Evolutionary conservation across 2,113 vertebrate species (phyloP).

Genomic region (Tragulus kanchil): DNA sequence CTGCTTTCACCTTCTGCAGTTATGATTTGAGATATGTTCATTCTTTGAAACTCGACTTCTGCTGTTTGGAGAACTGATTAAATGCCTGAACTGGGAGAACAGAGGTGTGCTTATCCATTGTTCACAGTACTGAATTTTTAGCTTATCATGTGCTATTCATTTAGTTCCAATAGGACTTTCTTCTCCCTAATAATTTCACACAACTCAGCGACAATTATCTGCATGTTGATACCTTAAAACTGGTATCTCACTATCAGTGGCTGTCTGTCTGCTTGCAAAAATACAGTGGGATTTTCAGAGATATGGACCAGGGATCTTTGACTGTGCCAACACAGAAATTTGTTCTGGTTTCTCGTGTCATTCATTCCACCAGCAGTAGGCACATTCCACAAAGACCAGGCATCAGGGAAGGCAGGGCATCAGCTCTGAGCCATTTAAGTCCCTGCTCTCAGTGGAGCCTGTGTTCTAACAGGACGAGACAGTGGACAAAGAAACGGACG

Average conservation of each 20-base stretch:
- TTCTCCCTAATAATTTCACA: neutral
- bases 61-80: neutral
- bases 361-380: neutral
- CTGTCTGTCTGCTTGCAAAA: neutral
- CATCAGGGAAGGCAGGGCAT: neutral
- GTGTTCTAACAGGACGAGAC: neutral
- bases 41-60: neutral
- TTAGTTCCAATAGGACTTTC: neutral
- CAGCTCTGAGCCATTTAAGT: neutral
- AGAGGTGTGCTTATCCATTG: neutral
- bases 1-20: neutral
- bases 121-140: neutral
- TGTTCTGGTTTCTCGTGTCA: neutral
- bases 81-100: neutral
- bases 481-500: neutral
- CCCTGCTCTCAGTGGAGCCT: neutral
- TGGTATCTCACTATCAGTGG: neutral
- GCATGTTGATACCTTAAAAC: neutral
- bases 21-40: neutral
- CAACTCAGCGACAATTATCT: neutral
- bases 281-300: neutral
- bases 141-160: neutral
- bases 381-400: neutral
- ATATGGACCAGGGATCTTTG: neutral
- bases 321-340: neutral